phyloP scores from a whole-genome alignment of 2,113 vertebrate species.

The Furnarius figulus region DNA sequence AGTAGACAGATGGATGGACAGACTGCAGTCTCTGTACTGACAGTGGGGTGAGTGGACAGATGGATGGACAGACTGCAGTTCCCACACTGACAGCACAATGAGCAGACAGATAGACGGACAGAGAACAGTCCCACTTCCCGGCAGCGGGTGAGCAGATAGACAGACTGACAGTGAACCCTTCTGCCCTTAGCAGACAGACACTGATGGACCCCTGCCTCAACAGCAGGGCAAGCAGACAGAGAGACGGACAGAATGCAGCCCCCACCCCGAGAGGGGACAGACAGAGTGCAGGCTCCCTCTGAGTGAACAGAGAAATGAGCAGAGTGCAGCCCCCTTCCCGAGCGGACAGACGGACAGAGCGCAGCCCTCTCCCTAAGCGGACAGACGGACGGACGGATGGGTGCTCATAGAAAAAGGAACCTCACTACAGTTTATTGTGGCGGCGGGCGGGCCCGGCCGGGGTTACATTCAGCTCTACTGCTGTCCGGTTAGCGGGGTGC shows the following conservation, averaged over 20 bases:
- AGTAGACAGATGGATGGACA: neutral
- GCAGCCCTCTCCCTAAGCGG: neutral
- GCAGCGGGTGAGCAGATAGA: neutral
- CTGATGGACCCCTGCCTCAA: neutral
- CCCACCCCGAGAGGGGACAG: no score
- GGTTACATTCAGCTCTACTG: constrained; percentile 48
- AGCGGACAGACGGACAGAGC: neutral
- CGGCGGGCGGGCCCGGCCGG: neutral
- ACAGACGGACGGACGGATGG: neutral
- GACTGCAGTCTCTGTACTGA: neutral
- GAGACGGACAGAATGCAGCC: neutral
- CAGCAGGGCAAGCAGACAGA: neutral
- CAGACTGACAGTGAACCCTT: neutral
- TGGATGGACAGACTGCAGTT: neutral
- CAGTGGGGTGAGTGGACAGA: neutral
- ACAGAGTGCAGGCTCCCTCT: neutral
- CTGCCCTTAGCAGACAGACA: neutral
- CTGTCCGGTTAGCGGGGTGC: constrained; percentile 12
- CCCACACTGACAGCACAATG: neutral
- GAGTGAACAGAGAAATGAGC: neutral
- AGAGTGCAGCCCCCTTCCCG: neutral
- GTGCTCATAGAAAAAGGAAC: constrained; percentile 7
- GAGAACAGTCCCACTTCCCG: neutral
- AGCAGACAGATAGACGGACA: neutral
- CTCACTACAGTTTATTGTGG: constrained; percentile 46